Evolutionary conservation across 1,140 invertebrate species (phyloP).

Genomic region (Luehdorfia chinensis): DNA sequence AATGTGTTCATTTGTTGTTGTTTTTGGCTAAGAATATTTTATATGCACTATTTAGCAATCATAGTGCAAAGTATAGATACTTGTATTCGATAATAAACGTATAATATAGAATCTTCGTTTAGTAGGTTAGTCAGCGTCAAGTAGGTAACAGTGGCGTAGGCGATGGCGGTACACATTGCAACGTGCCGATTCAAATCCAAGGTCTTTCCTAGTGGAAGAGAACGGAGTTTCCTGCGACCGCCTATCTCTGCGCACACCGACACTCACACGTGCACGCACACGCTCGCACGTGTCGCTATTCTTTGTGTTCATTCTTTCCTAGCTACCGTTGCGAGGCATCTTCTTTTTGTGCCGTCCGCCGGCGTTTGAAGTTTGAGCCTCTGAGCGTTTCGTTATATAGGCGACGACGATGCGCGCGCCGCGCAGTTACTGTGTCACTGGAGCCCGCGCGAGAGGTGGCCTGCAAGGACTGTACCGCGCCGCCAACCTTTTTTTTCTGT

Average conservation of each 20-base stretch:
- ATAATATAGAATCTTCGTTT: conserved; percentile 59
- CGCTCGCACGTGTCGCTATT: conserved; percentile 65
- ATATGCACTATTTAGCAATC: no score
- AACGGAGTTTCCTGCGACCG: conserved; percentile 77
- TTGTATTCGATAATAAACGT: conserved; percentile 25
- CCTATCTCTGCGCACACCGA: conserved; percentile 69
- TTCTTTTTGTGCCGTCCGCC: conserved; percentile 68
- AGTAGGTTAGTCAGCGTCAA: conserved; percentile 49
- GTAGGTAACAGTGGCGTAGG: conserved; percentile 69
- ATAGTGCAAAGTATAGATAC: conserved; percentile 2
- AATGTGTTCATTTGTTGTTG: no score
- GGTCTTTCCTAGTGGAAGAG: conserved; percentile 79
- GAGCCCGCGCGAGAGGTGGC: conserved; percentile 71
- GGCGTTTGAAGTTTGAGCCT: conserved; percentile 61
- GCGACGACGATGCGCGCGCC: conserved; percentile 66
- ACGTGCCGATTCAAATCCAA: conserved; percentile 74
- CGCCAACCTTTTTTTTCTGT: conserved; percentile 74
- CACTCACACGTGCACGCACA: conserved; percentile 64
- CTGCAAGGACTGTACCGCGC: conserved; percentile 71
- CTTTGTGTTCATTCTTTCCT: conserved; percentile 68
- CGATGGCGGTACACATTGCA: conserved; percentile 72
- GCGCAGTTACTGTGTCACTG: conserved; percentile 73
- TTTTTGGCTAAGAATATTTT: no score
- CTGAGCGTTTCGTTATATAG: conserved; percentile 69
- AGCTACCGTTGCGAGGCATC: conserved; percentile 66